A percentile compares a stretch with the other conserved stretches of the same genome.
Evolutionary conservation across 2,113 vertebrate species (phyloP).

Genomic region (Thamnaconus septentrionalis): DNA sequence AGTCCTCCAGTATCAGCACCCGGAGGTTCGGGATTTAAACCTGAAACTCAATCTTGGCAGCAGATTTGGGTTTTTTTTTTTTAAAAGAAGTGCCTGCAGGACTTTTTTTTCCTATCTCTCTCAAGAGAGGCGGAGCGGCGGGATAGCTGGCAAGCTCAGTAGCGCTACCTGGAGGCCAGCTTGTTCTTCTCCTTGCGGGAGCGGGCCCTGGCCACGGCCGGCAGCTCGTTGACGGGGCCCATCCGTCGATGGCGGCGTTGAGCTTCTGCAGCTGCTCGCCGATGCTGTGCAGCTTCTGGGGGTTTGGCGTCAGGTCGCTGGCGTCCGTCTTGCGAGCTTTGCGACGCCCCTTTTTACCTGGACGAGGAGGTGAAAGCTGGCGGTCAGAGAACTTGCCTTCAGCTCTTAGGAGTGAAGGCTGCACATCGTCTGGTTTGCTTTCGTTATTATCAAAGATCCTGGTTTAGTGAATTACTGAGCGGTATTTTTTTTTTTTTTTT

Average conservation of each 20-base stretch:
- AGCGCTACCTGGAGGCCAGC: conserved; percentile 73
- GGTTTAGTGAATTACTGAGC: too few species aligned
- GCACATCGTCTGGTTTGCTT: too few species aligned
- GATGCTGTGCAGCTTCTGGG: conserved; percentile 76
- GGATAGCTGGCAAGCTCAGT: background rate
- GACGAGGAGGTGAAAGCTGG: background rate
- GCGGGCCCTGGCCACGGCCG: conserved; percentile 71
- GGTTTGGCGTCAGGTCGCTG: conserved; percentile 78
- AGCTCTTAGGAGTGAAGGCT: background rate
- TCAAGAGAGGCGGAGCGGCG: too few species aligned
- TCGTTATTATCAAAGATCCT: too few species aligned
- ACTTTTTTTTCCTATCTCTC: background rate
- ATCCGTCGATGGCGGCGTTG: conserved; percentile 75
- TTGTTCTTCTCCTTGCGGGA: conserved; percentile 81
- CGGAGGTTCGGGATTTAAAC: conserved; percentile 19
- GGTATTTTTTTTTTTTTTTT: too few species aligned
- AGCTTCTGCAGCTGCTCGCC: conserved; percentile 78
- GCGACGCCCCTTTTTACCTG: conserved; percentile 75
- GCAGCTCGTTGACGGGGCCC: conserved; percentile 74
- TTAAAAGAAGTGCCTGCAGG: background rate
- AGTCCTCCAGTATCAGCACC: background rate
- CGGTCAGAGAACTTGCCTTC: background rate
- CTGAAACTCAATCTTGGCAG: background rate
- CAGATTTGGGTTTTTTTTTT: background rate
- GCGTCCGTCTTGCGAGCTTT: conserved; percentile 77